A percentile compares a stretch with the other conserved stretches of the same genome.
phyloP scores from a whole-genome alignment of 2,113 vertebrate species.

The Spheniscus mendiculus region DNA sequence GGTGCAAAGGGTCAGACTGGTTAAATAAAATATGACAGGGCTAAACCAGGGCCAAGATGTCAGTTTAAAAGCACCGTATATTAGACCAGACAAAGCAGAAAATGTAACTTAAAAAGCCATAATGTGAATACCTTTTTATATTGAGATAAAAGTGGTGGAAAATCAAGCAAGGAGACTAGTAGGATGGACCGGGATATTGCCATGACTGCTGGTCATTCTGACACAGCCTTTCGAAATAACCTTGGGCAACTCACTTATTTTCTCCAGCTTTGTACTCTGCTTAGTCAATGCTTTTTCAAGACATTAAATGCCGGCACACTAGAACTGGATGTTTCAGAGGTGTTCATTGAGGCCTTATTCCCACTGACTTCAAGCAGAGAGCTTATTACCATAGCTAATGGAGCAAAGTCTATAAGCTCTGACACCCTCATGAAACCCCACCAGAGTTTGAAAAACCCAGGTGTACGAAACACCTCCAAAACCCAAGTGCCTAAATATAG shows the following conservation, averaged over 20 bases:
- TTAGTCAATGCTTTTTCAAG: neutral
- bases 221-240: neutral
- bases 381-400: neutral
- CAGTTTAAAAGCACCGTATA: neutral
- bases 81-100: neutral
- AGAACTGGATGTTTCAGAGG: neutral
- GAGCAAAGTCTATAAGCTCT: neutral
- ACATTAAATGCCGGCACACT: neutral
- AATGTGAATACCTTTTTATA: rapidly evolving
- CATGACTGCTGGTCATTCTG: too few species aligned
- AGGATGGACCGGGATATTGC: neutral
- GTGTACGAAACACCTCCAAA: neutral
- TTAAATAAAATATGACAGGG: neutral
- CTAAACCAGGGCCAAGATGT: neutral
- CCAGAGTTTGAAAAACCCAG: neutral
- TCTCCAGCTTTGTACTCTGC: neutral
- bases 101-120: neutral
- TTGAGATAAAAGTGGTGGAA: neutral
- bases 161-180: neutral
- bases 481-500: neutral
- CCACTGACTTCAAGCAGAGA: neutral
- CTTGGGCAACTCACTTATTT: neutral
- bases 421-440: neutral
- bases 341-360: neutral
- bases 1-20: neutral